Evolutionary conservation across 2,797 vertebrate genomes (phyloP), one percentile per base, ranked within the genome.

Genomic region (Cuculus canorus): DNA sequence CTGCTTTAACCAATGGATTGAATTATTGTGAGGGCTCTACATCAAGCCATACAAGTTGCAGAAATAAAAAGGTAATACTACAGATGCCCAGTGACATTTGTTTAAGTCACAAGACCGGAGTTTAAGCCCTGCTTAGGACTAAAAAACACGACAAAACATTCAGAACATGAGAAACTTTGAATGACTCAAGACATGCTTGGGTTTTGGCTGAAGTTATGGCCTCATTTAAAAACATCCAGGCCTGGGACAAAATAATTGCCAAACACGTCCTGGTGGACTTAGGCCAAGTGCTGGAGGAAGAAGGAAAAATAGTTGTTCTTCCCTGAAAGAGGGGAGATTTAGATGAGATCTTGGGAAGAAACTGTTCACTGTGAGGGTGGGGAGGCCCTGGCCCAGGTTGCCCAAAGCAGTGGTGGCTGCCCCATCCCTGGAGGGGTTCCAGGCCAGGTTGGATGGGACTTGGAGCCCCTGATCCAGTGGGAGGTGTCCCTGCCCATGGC

Each of bases 211-310:
- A 45, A 37, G 39, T 63, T 30, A 65, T 0, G 30, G 52, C 27
- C 18, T 52, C 0, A 0, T 35, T 43, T 25, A 43, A 60, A 73
- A 39, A 11, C 57, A 80, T 3, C 24, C 80, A 61, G 43, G 41
- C 17, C 27, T 47, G 24, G 48, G 24, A 53, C 25, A 37, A 73
- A 21, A 2, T 24, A 71, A 86, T 72, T 4, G 8, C 33, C 47
- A 57, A 72, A 73, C 8, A 9, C 59, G 84, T 37, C 25, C 35
- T 33, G 25, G 65, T 2, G 37, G 61, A 17, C 14, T 7, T 28
- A 35, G 11, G 28, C 4, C 27, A 21, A 3, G 37, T 0, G 2
- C 0, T 45, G 57, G 25, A 35, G 48, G 54, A 50, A 47, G 57
- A 45, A 32, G 23, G 50, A 69, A 28, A 24, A 72, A 17, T 24